Evolutionary conservation across 1,140 invertebrate genomes (phyloP), one percentile per base, ranked within the genome.

Genomic region (Trichonephila inaurata): DNA sequence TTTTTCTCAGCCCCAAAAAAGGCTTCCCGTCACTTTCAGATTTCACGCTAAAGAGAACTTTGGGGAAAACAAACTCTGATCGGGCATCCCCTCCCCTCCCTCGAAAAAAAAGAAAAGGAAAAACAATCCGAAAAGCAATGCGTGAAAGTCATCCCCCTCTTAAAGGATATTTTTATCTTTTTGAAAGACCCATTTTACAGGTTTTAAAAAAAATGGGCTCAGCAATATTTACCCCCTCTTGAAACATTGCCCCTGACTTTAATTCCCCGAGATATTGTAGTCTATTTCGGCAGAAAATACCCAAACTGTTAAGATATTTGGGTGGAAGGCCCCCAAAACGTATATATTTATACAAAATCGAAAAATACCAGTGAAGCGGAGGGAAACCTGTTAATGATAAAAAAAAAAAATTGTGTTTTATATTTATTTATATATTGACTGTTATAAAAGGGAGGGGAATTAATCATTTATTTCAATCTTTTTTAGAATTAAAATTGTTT

Each of bases 21-120:
- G 24, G 66, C n/a, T n/a, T 77, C 60, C 60, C 82, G 92, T 93
- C 92, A 93, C 82, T 92, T 92, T 92, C 91, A 87, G 91, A 92
- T 92, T 89, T 88, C 86, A 89, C 92, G 72, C 86, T 93, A 88
- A 88, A 81, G 92, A 82, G 85, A 89, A 89, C 64, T 77, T 61
- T 87, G 91, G 83, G n/a, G 64, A 86, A 92, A 92, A 77, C 91
- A 92, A 92, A 77, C 69, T 44, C 66, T 58, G n/a, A 91, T 91
- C 89, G 89, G 89, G 62, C 89, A 91, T 91, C 51, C 58, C 83
- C 51, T 10, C 86, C 24, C 6, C 60, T 28, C 28, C 64, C 60
- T 14, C 1, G 6, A 44, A 66, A 33, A 66, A 40, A 40, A 18
- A 18, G 18, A 24, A n/a, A 16, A 7, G 0, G 28, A 60, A 61